Base-by-base conservation (phyloP, 2,888 invertebrate species). In the Sinopyrophorus schimmeli region DNA sequence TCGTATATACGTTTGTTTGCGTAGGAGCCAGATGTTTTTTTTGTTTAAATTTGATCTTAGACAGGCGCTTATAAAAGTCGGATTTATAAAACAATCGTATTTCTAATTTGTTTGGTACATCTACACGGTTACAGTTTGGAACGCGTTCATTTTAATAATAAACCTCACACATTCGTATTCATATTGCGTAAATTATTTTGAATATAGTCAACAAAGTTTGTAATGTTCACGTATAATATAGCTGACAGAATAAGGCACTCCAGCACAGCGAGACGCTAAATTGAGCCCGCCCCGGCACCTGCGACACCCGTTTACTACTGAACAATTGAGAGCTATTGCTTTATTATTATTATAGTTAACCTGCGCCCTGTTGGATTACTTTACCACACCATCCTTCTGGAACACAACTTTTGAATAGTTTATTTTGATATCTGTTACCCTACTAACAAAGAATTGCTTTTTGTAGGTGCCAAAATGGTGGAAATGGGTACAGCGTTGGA, bases 131-230 rank as follows among this genome's bases (percentile, higher is more conserved):
- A 65, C 63, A 67, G 65, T 65, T 65, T 65, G 62, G 56, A 65
- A 62, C 64, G 65, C 62, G 62, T 57, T 59, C 56, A 57, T 58
- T 61, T 65, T 67, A 63, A 68, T 67, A 68, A 67, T 57, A 54
- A 54, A 56, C 39, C 62, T 58, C 54, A 61, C 62, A 66, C 66
- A 68, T 67, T 68, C 66, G 69, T 65, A 70, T 71, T 70, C 71
- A 68, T 68, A 70, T 67, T 71, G 70, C 69, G 70, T 71, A 66
- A 69, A 70, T 70, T 70, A 69, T 69, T 70, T 63, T 57, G 59
- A 60, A 61, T 60, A 63, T 69, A 65, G 67, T 66, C 67, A 64
- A 69, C 69, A 70, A 69, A 70, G 67, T 72, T 72, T 67, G 66
- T 67, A 67, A 67, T 69, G 68, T 69, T 67, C 63, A 63, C 62